Evolutionary conservation across 1,140 invertebrate species (phyloP), one percentile per base, ranked within the genome.

Genomic region (Megathymus violae): DNA sequence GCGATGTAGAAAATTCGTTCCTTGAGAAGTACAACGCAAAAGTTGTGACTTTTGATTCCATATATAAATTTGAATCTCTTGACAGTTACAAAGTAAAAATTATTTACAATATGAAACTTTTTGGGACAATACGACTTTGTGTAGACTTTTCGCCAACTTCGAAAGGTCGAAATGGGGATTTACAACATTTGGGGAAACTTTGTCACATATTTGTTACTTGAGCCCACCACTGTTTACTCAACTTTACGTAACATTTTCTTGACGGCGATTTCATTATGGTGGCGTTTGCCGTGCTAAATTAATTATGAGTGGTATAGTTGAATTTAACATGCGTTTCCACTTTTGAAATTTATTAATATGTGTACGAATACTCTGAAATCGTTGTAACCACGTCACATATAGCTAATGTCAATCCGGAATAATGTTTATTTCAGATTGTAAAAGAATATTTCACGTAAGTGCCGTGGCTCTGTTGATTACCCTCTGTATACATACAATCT

Each of bases 131-230:
- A 36, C 34, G 34, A 36, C 34, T 36, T n/a, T n/a, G 34, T 11
- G n/a, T n/a, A 36, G n/a, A 11, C n/a, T 10, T 36, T 36, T 11
- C 34, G n/a, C 3, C 34, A 11, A 36, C 34, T 36, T 36, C 2
- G 34, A 36, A 36, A n/a, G 34, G 34, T 36, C 34, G 34, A 36
- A 36, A 36, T 36, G 34, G 34, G n/a, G 34, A 10, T 36, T 36
- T n/a, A 36, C 10, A 11, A 36, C 1, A 36, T 36, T 36, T 11
- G n/a, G 34, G n/a, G 34, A 36, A 36, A 36, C 1, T 36, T 36
- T n/a, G 9, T 36, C 4, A 3, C 11, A n/a, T 36, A 36, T 36
- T 36, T 36, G n/a, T 36, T n/a, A 36, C 34, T 7, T 4, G 34
- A 36, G 10, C 34, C 34, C 11, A 11, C n/a, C n/a, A n/a, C n/a